Conservation (phyloP, 1,140 invertebrate species). For the Lepidotrigona ventralis region DNA sequence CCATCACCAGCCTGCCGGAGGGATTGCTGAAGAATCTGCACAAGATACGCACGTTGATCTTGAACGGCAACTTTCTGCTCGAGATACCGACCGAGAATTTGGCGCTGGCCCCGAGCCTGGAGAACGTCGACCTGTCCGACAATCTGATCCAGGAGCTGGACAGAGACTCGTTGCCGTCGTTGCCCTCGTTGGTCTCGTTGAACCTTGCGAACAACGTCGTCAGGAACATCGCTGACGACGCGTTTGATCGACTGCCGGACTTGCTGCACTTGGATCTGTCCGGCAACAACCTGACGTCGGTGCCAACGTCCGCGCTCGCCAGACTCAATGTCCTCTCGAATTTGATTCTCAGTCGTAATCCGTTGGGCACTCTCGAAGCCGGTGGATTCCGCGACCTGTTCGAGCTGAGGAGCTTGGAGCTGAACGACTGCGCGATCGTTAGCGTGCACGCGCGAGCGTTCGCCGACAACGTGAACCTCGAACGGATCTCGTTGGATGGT, state of each 20-base stretch:
- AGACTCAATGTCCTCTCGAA: slow-evolving; percentile 87
- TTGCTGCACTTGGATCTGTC: slow-evolving; percentile 88
- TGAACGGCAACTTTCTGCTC: slow-evolving; percentile 89
- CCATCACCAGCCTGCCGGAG: slow-evolving; percentile 85
- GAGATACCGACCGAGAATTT: slow-evolving; percentile 87
- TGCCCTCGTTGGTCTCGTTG: slow-evolving; percentile 84
- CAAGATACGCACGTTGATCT: slow-evolving; percentile 84
- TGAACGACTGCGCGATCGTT: slow-evolving; percentile 85
- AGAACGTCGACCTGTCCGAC: slow-evolving; percentile 85
- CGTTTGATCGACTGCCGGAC: slow-evolving; percentile 85
- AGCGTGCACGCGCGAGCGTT: slow-evolving; percentile 88
- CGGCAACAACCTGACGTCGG: slow-evolving; percentile 89
- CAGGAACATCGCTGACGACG: slow-evolving; percentile 83
- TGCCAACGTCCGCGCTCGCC: slow-evolving; percentile 87
- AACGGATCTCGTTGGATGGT: slow-evolving; percentile 88
- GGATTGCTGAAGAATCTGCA: slow-evolving; percentile 86
- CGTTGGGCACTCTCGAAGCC: slow-evolving; percentile 84
- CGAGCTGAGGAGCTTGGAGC: slow-evolving; percentile 86
- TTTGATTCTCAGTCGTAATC: slow-evolving; percentile 89
- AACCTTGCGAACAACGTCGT: slow-evolving; percentile 88
- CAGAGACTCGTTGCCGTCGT: slow-evolving; percentile 84
- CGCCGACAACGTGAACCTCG: slow-evolving; percentile 90
- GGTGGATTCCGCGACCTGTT: slow-evolving; percentile 90
- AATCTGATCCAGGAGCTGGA: slow-evolving; percentile 87
- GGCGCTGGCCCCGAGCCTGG: slow-evolving; percentile 83